Base-by-base conservation (phyloP, 2,888 invertebrate species). In the Ormyrus thymus region DNA sequence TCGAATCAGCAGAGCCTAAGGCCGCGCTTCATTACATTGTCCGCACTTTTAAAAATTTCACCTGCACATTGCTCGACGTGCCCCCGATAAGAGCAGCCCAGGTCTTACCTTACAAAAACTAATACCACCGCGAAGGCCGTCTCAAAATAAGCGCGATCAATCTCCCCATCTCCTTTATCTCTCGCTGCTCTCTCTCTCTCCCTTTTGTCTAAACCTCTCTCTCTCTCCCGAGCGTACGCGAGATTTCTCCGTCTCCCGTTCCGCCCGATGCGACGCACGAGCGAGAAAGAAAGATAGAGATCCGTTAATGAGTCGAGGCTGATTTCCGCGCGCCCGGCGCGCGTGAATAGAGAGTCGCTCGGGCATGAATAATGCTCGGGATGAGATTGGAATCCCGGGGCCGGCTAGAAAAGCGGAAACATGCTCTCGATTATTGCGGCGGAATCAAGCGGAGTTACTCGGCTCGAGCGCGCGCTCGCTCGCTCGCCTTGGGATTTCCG, bases 321-420 rank as follows among this genome's bases (percentile, higher is more conserved):
- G 70, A 76, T 79, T 70, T 79, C 48, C 48, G 43, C 51, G 15
- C 15, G 43, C 46, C 9, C 51, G 15, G 13, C 29, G n/a, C 62
- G 68, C 76, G 53, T 70, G 76, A 73, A 80, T 76, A 72, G 62
- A 68, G 64, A 53, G 48, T 71, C 59, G 29, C 29, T 76, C 58
- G 43, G 13, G 72, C 76, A 69, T 80, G 80, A 77, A 80, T 80
- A 80, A 76, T 76, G 72, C 70, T 8, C 29, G 51, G 51, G 68
- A 76, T 56, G 72, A 80, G 79, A 80, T 80, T 73, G 68, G 76
- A 80, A 72, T 79, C 69, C 78, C 64, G 64, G n/a, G 64, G n/a
- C 51, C 48, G 15, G n/a, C 51, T 55, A 69, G 79, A 72, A 76
- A 76, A 80, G 69, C 62, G 76, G 76, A 76, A 80, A 76, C 76